Conservation (phyloP, 2,113 vertebrate species). For the Arvicanthis niloticus region DNA sequence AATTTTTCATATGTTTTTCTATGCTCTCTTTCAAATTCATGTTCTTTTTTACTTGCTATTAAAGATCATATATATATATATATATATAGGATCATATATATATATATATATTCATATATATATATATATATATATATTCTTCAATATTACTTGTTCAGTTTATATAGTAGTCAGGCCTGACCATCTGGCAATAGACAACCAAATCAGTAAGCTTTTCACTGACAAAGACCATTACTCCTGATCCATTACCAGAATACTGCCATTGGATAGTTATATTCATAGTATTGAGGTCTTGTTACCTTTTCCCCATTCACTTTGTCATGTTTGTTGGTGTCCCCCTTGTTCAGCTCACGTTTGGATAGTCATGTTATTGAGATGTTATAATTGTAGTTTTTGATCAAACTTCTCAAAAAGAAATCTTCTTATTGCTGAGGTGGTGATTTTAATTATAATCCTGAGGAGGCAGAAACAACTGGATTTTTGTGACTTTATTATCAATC, state of each 20-base stretch:
- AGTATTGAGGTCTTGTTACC: neutral
- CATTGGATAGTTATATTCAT: neutral
- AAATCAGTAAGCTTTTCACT: neutral
- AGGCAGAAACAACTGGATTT: neutral
- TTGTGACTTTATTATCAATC: neutral
- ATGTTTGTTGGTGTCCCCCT: neutral
- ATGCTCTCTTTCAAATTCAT: neutral
- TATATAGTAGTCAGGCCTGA: neutral
- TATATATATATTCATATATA: neutral
- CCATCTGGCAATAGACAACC: neutral
- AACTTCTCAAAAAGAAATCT: neutral
- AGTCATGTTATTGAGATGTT: neutral
- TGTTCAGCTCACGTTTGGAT: neutral
- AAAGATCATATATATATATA: too few species aligned
- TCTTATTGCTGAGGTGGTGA: neutral
- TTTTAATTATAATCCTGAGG: neutral
- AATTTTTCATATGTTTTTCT: neutral
- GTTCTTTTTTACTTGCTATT: neutral
- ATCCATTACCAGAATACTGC: neutral
- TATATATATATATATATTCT: neutral
- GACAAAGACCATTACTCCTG: neutral
- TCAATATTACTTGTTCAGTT: neutral
- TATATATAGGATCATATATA: neutral
- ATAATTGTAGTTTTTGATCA: neutral
- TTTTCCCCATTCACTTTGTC: neutral